Percentiles rank a stretch among this genome's conserved stretches.
Conservation (phyloP, 1,140 invertebrate genomes). For the Apis laboriosa region DNA sequence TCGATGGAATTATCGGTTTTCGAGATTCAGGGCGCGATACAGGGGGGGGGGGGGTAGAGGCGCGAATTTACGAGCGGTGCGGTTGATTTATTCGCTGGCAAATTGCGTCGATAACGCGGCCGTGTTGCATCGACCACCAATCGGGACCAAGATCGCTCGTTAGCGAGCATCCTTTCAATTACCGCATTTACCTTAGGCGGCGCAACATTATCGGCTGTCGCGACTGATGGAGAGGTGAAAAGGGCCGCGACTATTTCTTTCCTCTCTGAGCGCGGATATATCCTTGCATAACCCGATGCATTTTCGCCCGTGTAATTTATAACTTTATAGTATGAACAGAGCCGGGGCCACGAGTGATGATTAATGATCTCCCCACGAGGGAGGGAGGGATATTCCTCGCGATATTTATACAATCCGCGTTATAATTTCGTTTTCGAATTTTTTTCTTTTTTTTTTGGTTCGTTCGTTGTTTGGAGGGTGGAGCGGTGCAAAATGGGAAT, state of each 20-base stretch:
- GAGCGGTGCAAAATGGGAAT: background rate
- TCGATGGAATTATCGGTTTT: constrained; percentile 37
- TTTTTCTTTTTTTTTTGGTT: no score
- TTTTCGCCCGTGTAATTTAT: constrained; percentile 30
- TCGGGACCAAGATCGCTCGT: constrained; percentile 15
- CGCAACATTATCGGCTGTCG: constrained; percentile 33
- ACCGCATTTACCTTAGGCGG: constrained; percentile 18
- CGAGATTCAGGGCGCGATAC: constrained; percentile 15
- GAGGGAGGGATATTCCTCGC: background rate
- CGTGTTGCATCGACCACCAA: background rate
- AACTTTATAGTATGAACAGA: constrained; percentile 45
- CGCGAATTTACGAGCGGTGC: constrained; percentile 23
- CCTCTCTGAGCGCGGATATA: no score
- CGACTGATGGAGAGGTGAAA: constrained; percentile 3
- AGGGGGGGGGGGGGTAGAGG: no score
- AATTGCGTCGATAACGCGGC: constrained; percentile 30
- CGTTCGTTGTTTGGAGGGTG: background rate
- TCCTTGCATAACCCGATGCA: background rate
- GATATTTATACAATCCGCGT: background rate
- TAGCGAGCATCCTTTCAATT: constrained; percentile 39
- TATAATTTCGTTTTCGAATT: background rate
- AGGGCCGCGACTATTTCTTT: no score
- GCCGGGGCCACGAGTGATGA: constrained; percentile 17
- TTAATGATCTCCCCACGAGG: constrained; percentile 1
- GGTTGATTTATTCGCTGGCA: constrained; percentile 37